Base-by-base conservation (phyloP, 2,113 vertebrate species). In the Ctenomys sociabilis region DNA sequence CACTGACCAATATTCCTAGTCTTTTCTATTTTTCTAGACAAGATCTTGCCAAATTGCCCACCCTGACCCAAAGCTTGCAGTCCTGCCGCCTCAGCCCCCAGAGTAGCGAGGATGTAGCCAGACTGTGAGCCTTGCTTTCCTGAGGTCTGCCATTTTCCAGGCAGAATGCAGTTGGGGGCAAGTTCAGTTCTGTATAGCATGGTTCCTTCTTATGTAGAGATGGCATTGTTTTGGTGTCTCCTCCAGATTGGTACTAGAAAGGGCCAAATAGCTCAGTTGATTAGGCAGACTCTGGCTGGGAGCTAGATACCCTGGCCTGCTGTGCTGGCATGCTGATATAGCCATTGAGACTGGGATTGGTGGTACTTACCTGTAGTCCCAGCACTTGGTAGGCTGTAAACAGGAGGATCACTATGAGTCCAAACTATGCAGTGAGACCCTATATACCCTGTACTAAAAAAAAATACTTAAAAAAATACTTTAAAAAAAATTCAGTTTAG, bases 131-230 rank as follows among this genome's bases (percentile, higher is more conserved):
- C 89, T 84, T 75, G n/a, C 32, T 77, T 88, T 93, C 32, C n/a
- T 63, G 16, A 40, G 35, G 11, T 82, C 45, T 89, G 32, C 80
- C 85, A n/a, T 63, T 96, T 90, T 90, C 45, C 13, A 32, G 5
- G 3, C 64, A 9, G 12, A 73, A 91, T 63, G 14, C n/a, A 8
- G 49, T 85, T 86, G 88, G 2, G 63, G 82, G 17, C 43, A 95
- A 63, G 45, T 75, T 91, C 19, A 49, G 14, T 86, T 85, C 32
- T 92, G 0, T 94, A 80, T 70, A 82, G 35, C 28, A 35, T 40
- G 73, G 70, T 59, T 93, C 37, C 32, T 17, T 95, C 30, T 40
- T 89, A 11, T 91, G 28, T 88, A 70, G 73, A 57, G 63, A 95
- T n/a, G 49, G 0, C 35, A 49, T 92, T 78, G 85, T 92, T 75